These are phyloP conservation scores for Avahi laniger DNA, from an alignment of 2,797 vertebrate genomes.

Conservation along the genomic window DNA sequence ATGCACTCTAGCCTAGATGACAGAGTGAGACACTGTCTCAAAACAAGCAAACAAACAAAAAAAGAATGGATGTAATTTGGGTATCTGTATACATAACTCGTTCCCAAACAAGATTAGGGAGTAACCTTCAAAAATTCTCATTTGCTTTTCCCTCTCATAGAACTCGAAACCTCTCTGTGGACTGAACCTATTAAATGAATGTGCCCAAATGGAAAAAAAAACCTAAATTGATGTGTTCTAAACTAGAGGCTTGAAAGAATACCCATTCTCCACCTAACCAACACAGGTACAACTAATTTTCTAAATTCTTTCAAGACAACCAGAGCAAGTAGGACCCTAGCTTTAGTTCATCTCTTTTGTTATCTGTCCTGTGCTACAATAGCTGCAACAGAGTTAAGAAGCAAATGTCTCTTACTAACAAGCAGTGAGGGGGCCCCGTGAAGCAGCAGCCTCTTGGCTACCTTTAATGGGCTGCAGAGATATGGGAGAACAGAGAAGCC, in stretches of 20 bases:
- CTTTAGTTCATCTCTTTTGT: neutral
- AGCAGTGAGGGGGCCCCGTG: neutral
- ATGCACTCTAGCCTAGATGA: too few relatives aligned
- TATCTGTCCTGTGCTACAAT: neutral
- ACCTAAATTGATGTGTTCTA: neutral
- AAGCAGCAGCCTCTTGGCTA: neutral
- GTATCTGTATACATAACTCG: neutral
- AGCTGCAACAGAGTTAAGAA: neutral
- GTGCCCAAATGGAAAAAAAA: neutral
- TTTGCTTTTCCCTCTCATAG: neutral
- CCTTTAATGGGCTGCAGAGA: neutral
- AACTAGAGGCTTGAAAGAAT: neutral
- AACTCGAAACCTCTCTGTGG: slow-evolving; percentile 10
- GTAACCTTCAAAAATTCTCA: neutral
- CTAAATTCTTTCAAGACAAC: neutral
- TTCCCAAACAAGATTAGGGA: neutral
- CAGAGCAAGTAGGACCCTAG: neutral
- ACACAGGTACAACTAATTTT: neutral
- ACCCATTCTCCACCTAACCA: neutral
- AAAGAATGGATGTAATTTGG: neutral
- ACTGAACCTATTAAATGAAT: neutral
- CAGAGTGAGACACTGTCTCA: too few relatives aligned
- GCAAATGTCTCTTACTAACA: neutral
- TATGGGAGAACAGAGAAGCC: neutral
- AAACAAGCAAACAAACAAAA: too few relatives aligned